phyloP scores from a whole-genome alignment of 1,140 invertebrate genomes.

The Zaprionus davidi region DNA sequence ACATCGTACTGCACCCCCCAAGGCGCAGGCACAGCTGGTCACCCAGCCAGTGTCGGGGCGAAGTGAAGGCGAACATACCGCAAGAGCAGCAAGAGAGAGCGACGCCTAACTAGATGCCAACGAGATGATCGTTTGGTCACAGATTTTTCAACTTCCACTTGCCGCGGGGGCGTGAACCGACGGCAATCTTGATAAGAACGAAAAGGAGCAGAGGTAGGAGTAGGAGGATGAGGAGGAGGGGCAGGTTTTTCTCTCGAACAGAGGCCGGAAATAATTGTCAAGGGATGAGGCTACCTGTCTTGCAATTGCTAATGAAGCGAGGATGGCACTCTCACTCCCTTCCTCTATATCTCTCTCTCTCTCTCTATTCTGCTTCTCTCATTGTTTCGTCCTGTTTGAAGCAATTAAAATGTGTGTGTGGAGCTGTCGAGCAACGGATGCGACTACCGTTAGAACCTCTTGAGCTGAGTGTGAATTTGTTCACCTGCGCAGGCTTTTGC shows the following conservation, averaged over 20 bases:
- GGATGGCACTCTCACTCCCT: conserved; percentile 3
- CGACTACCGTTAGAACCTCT: conserved; percentile 63
- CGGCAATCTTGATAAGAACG: conserved; percentile 66
- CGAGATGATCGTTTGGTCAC: conserved; percentile 59
- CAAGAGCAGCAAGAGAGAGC: conserved; percentile 27
- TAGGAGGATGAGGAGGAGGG: conserved; percentile 5
- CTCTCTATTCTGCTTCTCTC: conserved; percentile 20
- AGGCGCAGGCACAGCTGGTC: conserved; percentile 60
- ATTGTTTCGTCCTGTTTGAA: conserved; percentile 24
- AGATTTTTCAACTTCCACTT: conserved; percentile 14
- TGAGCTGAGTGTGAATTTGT: conserved; percentile 68
- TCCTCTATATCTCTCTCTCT: neutral
- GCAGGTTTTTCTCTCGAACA: conserved; percentile 10
- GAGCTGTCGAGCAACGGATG: conserved; percentile 48
- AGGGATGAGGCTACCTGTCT: conserved; percentile 67
- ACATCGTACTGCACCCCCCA: conserved; percentile 53
- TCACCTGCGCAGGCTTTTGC: conserved; percentile 50
- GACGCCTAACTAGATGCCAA: conserved; percentile 66
- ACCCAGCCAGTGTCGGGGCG: conserved; percentile 1
- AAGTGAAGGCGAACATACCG: conserved; percentile 54
- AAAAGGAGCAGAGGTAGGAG: conserved; percentile 6
- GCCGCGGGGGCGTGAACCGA: conserved; percentile 52
- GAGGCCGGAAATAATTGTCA: conserved; percentile 78
- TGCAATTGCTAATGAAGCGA: conserved; percentile 61
- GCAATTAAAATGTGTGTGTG: conserved; percentile 56